Evolutionary conservation across 2,888 invertebrate genomes (phyloP).

Genomic region (Poecilus cupreus): DNA sequence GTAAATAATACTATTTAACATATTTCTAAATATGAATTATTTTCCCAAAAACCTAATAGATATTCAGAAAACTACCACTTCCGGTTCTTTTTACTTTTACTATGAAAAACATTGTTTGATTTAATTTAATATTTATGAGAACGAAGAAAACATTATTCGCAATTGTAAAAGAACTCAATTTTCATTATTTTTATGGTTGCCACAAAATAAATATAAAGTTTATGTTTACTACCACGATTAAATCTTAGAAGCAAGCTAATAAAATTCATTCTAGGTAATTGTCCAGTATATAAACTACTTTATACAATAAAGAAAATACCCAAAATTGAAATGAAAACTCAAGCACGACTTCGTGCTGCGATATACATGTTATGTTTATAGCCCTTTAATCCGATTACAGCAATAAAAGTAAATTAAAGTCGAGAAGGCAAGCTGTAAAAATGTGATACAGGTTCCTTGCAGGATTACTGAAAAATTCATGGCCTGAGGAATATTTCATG

Average conservation of each 20-base stretch:
- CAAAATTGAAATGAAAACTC: not conserved
- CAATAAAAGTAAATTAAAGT: constrained; percentile 18
- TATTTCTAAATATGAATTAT: no score
- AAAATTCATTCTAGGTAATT: not conserved
- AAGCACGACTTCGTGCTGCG: not conserved
- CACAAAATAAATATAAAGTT: no score
- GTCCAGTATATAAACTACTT: not conserved
- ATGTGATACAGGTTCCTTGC: constrained; percentile 14
- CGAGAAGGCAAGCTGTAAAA: constrained; percentile 4
- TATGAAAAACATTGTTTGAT: not conserved
- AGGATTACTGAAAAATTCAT: no score
- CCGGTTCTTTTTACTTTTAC: not conserved
- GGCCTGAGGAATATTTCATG: not conserved
- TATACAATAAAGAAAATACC: not conserved
- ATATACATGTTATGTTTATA: not conserved
- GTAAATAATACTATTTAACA: no score
- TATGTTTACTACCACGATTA: not conserved
- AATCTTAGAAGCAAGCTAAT: not conserved
- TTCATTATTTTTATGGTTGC: no score
- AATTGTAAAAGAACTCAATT: no score
- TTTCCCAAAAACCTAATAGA: no score
- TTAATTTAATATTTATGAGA: no score
- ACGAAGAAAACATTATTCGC: no score
- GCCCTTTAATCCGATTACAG: constrained; percentile 15
- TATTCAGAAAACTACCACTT: no score